Evolutionary conservation across 35 echinoderm and acorn worm genomes (phyloP).

Genomic region (Apostichopus parvimensis): DNA sequence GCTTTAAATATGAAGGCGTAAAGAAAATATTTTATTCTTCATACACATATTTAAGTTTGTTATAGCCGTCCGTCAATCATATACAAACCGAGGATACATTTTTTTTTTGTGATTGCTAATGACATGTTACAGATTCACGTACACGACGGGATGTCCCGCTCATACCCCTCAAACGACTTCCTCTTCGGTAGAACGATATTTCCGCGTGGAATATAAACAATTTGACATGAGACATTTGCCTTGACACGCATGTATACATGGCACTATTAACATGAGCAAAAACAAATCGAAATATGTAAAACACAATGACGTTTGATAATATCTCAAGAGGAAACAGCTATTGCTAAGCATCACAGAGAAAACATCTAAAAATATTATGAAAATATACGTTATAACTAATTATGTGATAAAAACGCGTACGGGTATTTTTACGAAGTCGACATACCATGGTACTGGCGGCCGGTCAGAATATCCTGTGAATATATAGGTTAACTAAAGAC

Average conservation of each 20-base stretch:
- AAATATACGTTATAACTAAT: neutral
- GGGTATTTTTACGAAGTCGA: too few relatives aligned
- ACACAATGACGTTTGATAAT: neutral
- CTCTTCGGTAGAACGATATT: neutral
- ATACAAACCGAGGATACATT: neutral
- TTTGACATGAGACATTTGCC: neutral
- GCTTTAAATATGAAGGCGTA: too few relatives aligned
- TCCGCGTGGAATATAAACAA: neutral
- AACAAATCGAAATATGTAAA: neutral
- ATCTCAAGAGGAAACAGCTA: neutral
- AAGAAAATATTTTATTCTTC: too few relatives aligned
- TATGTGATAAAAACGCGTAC: too few relatives aligned
- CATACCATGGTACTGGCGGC: too few relatives aligned
- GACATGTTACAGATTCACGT: neutral
- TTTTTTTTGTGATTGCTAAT: neutral
- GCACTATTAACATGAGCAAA: neutral
- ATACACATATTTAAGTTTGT: neutral
- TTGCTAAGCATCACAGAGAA: neutral
- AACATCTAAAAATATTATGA: neutral
- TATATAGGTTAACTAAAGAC: too few relatives aligned
- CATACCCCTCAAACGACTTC: neutral
- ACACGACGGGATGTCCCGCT: neutral
- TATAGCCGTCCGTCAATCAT: neutral
- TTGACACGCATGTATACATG: neutral
- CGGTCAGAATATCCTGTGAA: too few relatives aligned